These are phyloP conservation scores for Acanthosepion pharaonis DNA, from an alignment of 2,888 invertebrate genomes.

Conservation along the genomic window DNA sequence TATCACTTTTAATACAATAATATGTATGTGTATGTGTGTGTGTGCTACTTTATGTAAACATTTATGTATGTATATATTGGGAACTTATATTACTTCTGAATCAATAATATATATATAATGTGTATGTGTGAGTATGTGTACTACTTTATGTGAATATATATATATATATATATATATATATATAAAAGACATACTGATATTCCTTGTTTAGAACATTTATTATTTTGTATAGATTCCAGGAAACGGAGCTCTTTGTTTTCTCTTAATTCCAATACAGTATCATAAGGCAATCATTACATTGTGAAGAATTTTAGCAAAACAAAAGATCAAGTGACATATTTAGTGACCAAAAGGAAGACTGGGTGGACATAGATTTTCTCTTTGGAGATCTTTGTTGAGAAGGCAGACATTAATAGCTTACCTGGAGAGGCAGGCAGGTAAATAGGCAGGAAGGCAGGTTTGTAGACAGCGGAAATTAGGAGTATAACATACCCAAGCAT, in stretches of 20 bases:
- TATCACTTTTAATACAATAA: too few species aligned
- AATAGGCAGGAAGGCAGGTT: slow-evolving; percentile 15
- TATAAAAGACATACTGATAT: background rate
- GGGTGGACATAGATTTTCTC: background rate
- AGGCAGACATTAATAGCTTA: slow-evolving; percentile 33
- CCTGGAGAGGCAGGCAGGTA: slow-evolving; percentile 20
- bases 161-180: slow-evolving; percentile 33
- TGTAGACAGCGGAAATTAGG: slow-evolving; percentile 16
- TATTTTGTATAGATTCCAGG: too few species aligned
- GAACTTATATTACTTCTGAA: too few species aligned
- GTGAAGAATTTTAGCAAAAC: background rate
- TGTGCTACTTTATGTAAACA: too few species aligned
- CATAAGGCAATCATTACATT: too few species aligned
- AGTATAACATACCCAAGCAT: slow-evolving; percentile 9
- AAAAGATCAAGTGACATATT: background rate
- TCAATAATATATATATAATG: too few species aligned
- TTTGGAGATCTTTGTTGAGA: background rate
- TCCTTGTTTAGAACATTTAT: background rate
- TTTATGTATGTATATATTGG: too few species aligned
- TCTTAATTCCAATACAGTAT: too few species aligned
- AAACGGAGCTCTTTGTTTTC: background rate
- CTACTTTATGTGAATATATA: background rate
- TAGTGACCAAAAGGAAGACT: background rate
- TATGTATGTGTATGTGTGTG: too few species aligned
- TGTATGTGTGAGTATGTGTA: too few species aligned